These are phyloP conservation scores for Furcula furcula DNA, from an alignment of 2,888 invertebrate species.

Conservation along the genomic window DNA sequence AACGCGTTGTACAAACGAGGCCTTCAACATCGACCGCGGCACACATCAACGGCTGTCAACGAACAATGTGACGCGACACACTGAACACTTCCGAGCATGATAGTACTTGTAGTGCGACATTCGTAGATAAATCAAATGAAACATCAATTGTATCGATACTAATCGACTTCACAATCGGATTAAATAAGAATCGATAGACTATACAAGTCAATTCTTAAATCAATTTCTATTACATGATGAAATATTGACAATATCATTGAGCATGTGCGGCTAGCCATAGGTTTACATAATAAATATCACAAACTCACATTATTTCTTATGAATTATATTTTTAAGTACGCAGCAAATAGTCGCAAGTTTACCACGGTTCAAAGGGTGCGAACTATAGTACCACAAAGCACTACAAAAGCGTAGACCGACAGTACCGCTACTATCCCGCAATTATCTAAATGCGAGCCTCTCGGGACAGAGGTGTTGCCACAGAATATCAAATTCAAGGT, in stretches of 20 bases:
- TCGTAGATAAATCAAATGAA: not conserved
- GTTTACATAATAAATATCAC: too few species aligned
- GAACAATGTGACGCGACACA: slow-evolving; percentile 56
- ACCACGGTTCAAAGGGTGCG: slow-evolving; percentile 27
- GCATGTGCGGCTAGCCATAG: too few species aligned
- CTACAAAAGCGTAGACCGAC: slow-evolving; percentile 60
- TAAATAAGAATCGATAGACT: too few species aligned
- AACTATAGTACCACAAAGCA: slow-evolving; percentile 32
- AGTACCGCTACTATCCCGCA: slow-evolving; percentile 63
- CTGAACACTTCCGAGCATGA: slow-evolving; percentile 58
- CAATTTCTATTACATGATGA: too few species aligned
- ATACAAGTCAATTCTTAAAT: too few species aligned
- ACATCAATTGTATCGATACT: too few species aligned
- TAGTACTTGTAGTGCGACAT: not conserved
- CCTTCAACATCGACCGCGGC: slow-evolving; percentile 32
- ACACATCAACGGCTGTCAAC: slow-evolving; percentile 29
- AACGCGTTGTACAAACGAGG: slow-evolving; percentile 23
- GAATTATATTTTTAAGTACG: too few species aligned
- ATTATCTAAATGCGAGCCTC: slow-evolving; percentile 72
- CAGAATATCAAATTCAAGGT: too few species aligned
- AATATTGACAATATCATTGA: too few species aligned
- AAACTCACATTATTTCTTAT: too few species aligned
- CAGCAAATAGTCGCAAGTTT: not conserved
- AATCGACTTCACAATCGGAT: too few species aligned
- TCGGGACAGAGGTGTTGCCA: slow-evolving; percentile 43